Conservation (phyloP, 2,113 vertebrate genomes). For the Telmatochromis brichardi region DNA sequence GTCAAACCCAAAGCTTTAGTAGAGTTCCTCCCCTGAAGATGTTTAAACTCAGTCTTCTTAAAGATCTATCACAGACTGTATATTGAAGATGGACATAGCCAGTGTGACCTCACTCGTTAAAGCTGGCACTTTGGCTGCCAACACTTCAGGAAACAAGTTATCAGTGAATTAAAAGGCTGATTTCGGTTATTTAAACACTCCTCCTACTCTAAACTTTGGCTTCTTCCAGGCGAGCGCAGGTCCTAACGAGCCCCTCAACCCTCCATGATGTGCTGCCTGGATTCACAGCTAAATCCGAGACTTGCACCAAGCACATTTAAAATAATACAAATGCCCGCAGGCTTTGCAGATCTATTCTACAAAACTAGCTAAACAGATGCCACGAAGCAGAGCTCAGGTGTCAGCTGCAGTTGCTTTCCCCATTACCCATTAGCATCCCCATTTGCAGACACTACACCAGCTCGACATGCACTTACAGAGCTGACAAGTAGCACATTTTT, state of each 20-base stretch:
- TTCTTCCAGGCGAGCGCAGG: not conserved
- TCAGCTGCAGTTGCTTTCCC: not conserved
- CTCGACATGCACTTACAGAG: not conserved
- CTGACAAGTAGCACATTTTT: not conserved
- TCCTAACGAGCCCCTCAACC: not conserved
- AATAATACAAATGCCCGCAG: not conserved
- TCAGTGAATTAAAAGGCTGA: not conserved
- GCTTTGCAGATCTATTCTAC: not conserved
- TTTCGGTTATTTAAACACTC: not conserved
- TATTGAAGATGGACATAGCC: not conserved
- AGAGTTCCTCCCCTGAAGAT: too few relatives aligned
- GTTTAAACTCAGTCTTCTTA: not conserved
- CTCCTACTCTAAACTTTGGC: not conserved
- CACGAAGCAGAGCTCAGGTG: not conserved
- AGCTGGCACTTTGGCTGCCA: not conserved
- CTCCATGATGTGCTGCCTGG: not conserved
- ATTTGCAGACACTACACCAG: not conserved
- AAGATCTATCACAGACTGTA: not conserved
- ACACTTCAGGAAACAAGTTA: not conserved
- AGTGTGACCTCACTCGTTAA: not conserved
- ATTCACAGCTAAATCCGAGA: not conserved
- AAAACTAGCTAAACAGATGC: not conserved
- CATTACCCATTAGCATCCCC: not conserved
- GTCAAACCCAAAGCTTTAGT: too few relatives aligned
- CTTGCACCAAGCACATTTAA: not conserved